Evolutionary conservation across 2,113 vertebrate species (phyloP).

Genomic region (Psettodes erumei): DNA sequence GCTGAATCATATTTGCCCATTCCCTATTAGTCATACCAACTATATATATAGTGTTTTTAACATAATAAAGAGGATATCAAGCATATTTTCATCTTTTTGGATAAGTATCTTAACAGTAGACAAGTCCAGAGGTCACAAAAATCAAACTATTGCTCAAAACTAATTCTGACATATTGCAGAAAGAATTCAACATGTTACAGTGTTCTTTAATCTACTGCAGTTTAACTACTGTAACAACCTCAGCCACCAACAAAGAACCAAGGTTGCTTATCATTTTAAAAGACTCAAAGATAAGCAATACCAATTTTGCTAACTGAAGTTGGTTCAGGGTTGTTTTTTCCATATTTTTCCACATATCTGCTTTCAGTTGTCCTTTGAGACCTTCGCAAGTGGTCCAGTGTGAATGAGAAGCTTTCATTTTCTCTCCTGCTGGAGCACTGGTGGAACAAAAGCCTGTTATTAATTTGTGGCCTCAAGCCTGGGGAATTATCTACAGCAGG

Average conservation of each 20-base stretch:
- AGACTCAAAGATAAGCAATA: conserved; percentile 72
- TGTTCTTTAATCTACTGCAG: conserved; percentile 18
- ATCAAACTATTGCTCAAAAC: conserved; percentile 17
- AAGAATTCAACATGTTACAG: conserved; percentile 31
- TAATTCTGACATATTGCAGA: conserved; percentile 14
- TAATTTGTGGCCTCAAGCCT: conserved; percentile 81
- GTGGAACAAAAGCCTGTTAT: conserved; percentile 81
- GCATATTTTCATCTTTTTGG: neutral
- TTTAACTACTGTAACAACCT: conserved; percentile 51
- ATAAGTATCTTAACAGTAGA: conserved; percentile 16
- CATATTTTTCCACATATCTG: conserved; percentile 62
- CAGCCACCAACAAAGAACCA: conserved; percentile 58
- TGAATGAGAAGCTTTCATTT: conserved; percentile 77
- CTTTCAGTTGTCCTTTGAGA: conserved; percentile 75
- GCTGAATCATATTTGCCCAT: conserved; percentile 3
- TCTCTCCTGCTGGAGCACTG: conserved; percentile 63
- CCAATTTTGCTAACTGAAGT: conserved; percentile 74
- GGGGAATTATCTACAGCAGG: conserved; percentile 76
- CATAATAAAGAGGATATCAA: neutral
- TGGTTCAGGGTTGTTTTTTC: conserved; percentile 31
- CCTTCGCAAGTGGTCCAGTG: conserved; percentile 67
- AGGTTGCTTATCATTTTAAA: conserved; percentile 62
- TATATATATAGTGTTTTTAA: conserved; percentile 2
- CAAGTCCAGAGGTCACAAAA: conserved; percentile 23
- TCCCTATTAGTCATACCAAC: neutral